Base-by-base conservation (phyloP, 2,113 vertebrate species). In the Hylia prasina region DNA sequence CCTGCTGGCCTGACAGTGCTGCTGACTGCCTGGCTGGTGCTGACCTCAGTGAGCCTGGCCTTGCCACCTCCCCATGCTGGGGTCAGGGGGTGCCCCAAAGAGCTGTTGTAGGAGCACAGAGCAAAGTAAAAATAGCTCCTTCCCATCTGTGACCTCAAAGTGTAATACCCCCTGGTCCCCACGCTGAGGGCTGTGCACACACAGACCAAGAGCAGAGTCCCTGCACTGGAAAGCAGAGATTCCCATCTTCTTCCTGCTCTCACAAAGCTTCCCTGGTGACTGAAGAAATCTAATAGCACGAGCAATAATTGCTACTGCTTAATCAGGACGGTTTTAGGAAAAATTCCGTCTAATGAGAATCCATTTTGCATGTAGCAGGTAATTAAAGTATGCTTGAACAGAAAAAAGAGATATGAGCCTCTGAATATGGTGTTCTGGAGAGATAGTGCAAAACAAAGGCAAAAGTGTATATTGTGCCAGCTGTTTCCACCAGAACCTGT, bases 271-370 rank as follows among this genome's bases (percentile, higher is more conserved):
- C 78, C 87, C 87, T 50, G 33, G 79, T 84, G 92, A 89, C 76
- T 84, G 92, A 87, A 89, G 87, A 82, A 92, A 89, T 44, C 84
- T 96, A 93, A 96, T 87, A 84, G 78, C 76, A 94, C 17, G 37
- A 90, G n/a, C 86, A 96, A 87, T 96, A 97, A 97, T 95, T 97
- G 57, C 87, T 87, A 56, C 33, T 87, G 50, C 91, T 91, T 97
- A 96, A 96, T 96, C 90, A 93, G 92, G 84, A 31, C 57, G 72
- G 76, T 47, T 94, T 92, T 78, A 83, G 60, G 88, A 87, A 90
- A 89, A 94, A 87, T 65, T 94, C 69, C 95, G 30, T 90, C 87
- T 96, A 96, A 97, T 89, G 77, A 96, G 87, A 82, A 95, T 94
- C 89, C 80, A 57, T 94, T 97, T 95, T 90, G 70, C 76, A 47